These are phyloP conservation scores for Muscidifurax raptorellus DNA, from an alignment of 1,140 invertebrate species.

Conservation along the genomic window DNA sequence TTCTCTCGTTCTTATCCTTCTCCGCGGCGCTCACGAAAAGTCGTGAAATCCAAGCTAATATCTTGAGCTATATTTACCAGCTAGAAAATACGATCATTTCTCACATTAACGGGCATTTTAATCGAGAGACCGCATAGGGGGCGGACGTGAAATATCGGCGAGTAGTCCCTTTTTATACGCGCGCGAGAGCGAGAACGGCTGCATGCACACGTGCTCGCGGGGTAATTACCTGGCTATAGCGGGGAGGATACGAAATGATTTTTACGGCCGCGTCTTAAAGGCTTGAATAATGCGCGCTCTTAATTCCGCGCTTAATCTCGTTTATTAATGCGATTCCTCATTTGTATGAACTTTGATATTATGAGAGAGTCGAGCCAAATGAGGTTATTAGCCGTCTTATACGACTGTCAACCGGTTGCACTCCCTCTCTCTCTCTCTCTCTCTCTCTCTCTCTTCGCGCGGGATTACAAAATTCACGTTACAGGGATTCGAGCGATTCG, in stretches of 20 bases:
- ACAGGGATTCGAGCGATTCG: constrained; percentile 14
- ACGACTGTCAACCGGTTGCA: constrained; percentile 22
- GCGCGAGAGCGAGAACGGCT: neutral
- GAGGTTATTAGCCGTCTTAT: constrained; percentile 39
- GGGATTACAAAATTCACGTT: constrained; percentile 9
- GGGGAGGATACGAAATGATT: constrained; percentile 40
- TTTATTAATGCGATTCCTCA: constrained; percentile 47
- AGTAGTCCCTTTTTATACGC: neutral
- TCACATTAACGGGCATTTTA: constrained; percentile 16
- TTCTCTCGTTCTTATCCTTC: neutral
- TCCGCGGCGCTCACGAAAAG: neutral
- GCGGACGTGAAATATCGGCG: constrained; percentile 29
- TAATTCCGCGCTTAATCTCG: constrained; percentile 37
- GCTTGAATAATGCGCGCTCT: constrained; percentile 45
- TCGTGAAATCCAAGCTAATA: constrained; percentile 21
- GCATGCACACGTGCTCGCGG: neutral
- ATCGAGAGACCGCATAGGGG: neutral
- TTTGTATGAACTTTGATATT: constrained; percentile 44
- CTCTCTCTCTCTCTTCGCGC: no score
- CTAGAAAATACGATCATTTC: constrained; percentile 32
- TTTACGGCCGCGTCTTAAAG: constrained; percentile 9
- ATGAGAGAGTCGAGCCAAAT: neutral
- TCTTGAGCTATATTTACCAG: constrained; percentile 10
- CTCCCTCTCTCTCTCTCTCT: no score
- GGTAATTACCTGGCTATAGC: constrained; percentile 28